Base-by-base conservation (phyloP, 2,888 invertebrate species). In the Trachelus iudaicus region DNA sequence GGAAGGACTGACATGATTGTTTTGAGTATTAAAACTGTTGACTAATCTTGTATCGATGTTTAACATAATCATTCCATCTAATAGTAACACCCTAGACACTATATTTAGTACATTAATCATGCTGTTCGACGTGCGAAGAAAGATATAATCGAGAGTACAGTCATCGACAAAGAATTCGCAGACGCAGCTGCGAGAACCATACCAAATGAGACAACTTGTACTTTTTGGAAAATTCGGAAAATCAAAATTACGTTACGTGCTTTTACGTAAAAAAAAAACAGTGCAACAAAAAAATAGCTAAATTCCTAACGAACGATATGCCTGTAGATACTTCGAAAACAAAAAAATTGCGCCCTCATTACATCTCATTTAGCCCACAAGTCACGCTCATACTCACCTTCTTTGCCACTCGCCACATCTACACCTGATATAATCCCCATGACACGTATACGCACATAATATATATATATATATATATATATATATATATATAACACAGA, bases 21-120 rank as follows among this genome's bases (percentile, higher is more conserved):
- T 79, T 82, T 84, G 82, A 81, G 78, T 81, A 73, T 81, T 77
- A 34, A 74, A 80, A 81, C 56, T 79, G 80, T n/a, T 79, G 37
- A 77, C 40, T 79, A 69, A 79, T 81, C 83, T 84, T 87, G 83
- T 85, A 85, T 87, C 83, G 83, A 76, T 88, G 87, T 87, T 86
- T 77, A 75, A 82, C 84, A 85, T 85, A 80, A 85, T 82, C 75
- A 83, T 77, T 85, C 78, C 31, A 71, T 31, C 13, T 71, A 71
- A 33, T 31, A 71, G 71, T 31, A 31, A 56, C 15, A 71, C 71
- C 33, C 9, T 71, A 71, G 71, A 56, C 9, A 56, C 23, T 56
- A 56, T 23, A 56, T 56, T 56, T 56, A 56, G 56, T 56, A 56
- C 9, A 56, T 56, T 56, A 56, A 23, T 56, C 56, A 56, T 23